These are phyloP conservation scores for Chondrilla cf. caribensis DNA, from an alignment of 37 sponge, comb jelly and placozoan genomes.

Conservation along the genomic window DNA sequence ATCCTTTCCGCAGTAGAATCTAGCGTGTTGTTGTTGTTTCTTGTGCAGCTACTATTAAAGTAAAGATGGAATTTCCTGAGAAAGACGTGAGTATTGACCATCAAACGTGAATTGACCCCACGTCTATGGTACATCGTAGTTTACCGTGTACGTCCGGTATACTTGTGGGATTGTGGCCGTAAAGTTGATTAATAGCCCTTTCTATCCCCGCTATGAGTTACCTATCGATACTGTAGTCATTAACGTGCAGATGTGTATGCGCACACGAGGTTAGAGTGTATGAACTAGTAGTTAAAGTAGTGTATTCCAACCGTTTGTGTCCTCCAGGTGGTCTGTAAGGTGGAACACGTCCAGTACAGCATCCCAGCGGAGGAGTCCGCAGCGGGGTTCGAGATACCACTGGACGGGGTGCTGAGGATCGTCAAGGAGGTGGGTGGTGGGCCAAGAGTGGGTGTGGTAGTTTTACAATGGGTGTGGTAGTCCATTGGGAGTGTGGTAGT, in stretches of 20 bases:
- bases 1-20: too few species aligned
- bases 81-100: slow-evolving; percentile 2
- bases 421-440: slow-evolving; percentile 55
- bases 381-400: slow-evolving; percentile 61
- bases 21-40: too few species aligned
- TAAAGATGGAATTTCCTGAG: background rate
- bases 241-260: too few species aligned
- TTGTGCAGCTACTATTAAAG: background rate
- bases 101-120: background rate
- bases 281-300: too few species aligned
- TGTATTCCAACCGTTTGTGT: too few species aligned
- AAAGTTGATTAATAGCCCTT: too few species aligned
- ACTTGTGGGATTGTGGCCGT: too few species aligned
- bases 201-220: too few species aligned
- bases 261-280: too few species aligned
- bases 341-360: slow-evolving; percentile 46
- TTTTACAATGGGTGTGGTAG: background rate
- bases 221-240: too few species aligned
- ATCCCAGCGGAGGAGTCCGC: slow-evolving; percentile 74
- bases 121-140: background rate
- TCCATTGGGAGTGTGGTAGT: background rate
- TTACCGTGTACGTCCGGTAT: too few species aligned
- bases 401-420: slow-evolving; percentile 50
- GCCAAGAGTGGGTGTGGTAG: background rate
- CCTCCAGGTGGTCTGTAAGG: slow-evolving; percentile 5